phyloP scores from a whole-genome alignment of 1,140 invertebrate species.

The Prorops nasuta region DNA sequence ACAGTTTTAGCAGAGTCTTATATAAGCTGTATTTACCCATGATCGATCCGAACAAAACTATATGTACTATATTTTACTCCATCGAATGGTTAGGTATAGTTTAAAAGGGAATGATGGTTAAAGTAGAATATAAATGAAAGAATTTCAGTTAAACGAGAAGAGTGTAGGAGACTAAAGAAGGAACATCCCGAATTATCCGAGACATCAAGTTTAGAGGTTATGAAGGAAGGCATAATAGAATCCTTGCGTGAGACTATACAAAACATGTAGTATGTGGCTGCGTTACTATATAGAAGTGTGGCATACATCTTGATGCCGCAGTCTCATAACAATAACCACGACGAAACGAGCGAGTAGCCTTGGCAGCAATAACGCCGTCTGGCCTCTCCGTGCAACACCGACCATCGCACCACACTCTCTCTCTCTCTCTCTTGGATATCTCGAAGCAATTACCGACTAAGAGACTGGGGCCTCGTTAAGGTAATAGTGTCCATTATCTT shows the following conservation, averaged over 20 bases:
- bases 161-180: too few relatives aligned
- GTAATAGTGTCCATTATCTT: conserved; percentile 55
- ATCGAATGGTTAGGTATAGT: too few relatives aligned
- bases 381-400: conserved; percentile 32
- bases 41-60: too few relatives aligned
- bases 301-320: conserved; percentile 53
- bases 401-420: conserved; percentile 16
- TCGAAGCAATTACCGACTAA: conserved; percentile 54
- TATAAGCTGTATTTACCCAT: too few relatives aligned
- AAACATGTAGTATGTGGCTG: too few relatives aligned
- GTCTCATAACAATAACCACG: conserved; percentile 54
- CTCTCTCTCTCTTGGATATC: conserved; percentile 38
- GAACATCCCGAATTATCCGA: conserved; percentile 45
- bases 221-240: conserved; percentile 52
- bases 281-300: too few relatives aligned
- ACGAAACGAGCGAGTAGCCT: conserved; percentile 45
- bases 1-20: too few relatives aligned
- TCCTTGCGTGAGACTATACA: conserved; percentile 28
- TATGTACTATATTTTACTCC: too few relatives aligned
- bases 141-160: too few relatives aligned
- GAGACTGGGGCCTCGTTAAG: conserved; percentile 51
- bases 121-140: too few relatives aligned
- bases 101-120: too few relatives aligned
- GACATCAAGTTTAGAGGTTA: conserved; percentile 37
- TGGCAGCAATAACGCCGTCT: conserved; percentile 47